A percentile compares a stretch with the other conserved stretches of the same genome.
phyloP scores from a whole-genome alignment of 2,888 invertebrate genomes.

The Odontothrips loti region DNA sequence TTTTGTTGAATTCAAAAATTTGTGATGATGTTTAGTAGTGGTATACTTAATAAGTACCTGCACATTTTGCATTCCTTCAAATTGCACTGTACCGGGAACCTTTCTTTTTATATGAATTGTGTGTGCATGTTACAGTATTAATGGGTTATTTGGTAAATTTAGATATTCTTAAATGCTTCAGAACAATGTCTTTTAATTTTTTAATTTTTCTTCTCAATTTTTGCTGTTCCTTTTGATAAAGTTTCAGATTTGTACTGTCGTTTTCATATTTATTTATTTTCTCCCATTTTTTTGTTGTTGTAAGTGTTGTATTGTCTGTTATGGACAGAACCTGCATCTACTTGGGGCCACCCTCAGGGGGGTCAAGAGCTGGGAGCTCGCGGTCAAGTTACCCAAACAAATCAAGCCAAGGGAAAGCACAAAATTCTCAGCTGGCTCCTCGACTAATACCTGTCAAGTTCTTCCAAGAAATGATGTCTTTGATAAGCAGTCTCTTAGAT shows the following conservation, averaged over 20 bases:
- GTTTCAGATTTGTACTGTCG: not conserved
- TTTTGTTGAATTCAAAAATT: too few species aligned
- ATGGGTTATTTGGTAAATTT: too few species aligned
- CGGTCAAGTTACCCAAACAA: not conserved
- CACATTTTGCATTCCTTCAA: too few species aligned
- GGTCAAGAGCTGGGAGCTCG: constrained; percentile 13
- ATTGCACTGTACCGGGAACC: too few species aligned
- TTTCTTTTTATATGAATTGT: too few species aligned
- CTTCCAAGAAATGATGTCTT: not conserved
- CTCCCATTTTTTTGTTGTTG: not conserved
- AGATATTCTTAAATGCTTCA: too few species aligned
- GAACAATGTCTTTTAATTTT: not conserved
- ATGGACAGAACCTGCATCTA: constrained; percentile 22
- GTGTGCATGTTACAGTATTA: too few species aligned
- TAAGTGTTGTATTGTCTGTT: constrained; percentile 23
- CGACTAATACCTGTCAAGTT: not conserved
- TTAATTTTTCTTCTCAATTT: not conserved
- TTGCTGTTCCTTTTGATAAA: not conserved
- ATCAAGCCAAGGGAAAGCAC: constrained; percentile 4
- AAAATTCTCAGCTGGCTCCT: constrained; percentile 17
- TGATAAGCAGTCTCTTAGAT: not conserved
- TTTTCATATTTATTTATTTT: not conserved
- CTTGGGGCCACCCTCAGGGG: not conserved
- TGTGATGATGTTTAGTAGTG: too few species aligned
- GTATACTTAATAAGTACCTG: too few species aligned